phyloP scores from a whole-genome alignment of 2,797 vertebrate species.

The Helarctos malayanus region DNA sequence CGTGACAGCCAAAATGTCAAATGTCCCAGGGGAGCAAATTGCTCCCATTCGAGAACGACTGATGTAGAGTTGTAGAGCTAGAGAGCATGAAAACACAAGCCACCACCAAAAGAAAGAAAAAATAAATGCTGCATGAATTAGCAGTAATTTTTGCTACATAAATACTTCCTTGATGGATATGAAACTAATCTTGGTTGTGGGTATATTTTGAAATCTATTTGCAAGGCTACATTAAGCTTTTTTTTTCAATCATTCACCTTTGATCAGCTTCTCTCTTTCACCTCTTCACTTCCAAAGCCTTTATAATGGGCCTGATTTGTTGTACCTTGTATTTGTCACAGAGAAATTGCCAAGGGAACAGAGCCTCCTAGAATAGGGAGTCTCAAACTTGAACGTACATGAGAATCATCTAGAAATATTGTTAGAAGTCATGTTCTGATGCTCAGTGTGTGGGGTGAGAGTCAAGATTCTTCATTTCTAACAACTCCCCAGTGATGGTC shows the following conservation, averaged over 20 bases:
- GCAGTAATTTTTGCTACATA: slow-evolving; percentile 25
- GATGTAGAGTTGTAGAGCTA: background rate
- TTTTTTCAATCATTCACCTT: background rate
- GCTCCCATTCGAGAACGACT: background rate
- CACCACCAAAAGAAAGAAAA: background rate
- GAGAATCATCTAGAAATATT: slow-evolving; percentile 7
- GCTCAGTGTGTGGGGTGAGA: background rate
- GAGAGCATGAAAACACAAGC: background rate
- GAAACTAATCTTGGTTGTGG: background rate
- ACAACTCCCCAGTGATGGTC: background rate
- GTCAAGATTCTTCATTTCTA: background rate
- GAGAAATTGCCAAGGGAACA: background rate
- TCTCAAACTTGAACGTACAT: background rate
- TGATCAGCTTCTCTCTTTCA: background rate
- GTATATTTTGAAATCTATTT: slow-evolving; percentile 6
- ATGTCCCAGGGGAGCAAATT: background rate
- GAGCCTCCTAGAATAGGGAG: background rate
- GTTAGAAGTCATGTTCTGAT: background rate
- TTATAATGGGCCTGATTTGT: background rate
- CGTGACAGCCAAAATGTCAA: background rate
- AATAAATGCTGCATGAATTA: slow-evolving; percentile 32
- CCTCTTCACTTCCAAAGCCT: background rate
- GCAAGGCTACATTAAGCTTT: background rate
- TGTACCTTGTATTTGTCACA: background rate
- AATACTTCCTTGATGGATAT: slow-evolving; percentile 35